phyloP scores from a whole-genome alignment of 2,113 vertebrate species.

The Panthera uncia region DNA sequence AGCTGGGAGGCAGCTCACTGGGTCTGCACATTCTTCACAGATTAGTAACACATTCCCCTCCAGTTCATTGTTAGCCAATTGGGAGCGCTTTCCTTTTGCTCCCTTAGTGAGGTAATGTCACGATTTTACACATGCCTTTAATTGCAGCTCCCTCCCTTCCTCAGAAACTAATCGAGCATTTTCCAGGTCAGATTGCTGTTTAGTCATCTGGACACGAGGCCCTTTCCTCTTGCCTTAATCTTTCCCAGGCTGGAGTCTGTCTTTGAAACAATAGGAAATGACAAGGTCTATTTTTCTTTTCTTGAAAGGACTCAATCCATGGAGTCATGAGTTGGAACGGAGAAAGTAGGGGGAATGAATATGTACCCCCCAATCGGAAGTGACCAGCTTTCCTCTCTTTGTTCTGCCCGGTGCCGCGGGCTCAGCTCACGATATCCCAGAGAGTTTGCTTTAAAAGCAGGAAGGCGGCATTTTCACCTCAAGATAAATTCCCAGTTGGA shows the following conservation, averaged over 20 bases:
- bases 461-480: constrained; percentile 76
- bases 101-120: constrained; percentile 31
- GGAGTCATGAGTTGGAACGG: constrained; percentile 10
- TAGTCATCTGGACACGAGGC: constrained; percentile 67
- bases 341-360: constrained; percentile 66
- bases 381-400: constrained; percentile 95
- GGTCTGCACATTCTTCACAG: constrained; percentile 16
- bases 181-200: constrained; percentile 73
- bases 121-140: neutral
- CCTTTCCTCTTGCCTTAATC: constrained; percentile 66
- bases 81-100: constrained; percentile 5
- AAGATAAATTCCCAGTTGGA: constrained; percentile 62
- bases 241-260: constrained; percentile 72
- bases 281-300: constrained; percentile 73
- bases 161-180: constrained; percentile 49
- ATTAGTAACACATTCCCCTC: constrained; percentile 34
- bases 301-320: constrained; percentile 68
- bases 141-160: constrained; percentile 73
- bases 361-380: constrained; percentile 85
- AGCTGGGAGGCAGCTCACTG: neutral
- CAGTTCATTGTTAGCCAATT: neutral
- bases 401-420: constrained; percentile 80
- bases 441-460: constrained; percentile 76
- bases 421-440: constrained; percentile 67
- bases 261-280: constrained; percentile 81